Base-by-base conservation (phyloP, 1,140 invertebrate genomes). In the Hylaeus volcanicus region DNA sequence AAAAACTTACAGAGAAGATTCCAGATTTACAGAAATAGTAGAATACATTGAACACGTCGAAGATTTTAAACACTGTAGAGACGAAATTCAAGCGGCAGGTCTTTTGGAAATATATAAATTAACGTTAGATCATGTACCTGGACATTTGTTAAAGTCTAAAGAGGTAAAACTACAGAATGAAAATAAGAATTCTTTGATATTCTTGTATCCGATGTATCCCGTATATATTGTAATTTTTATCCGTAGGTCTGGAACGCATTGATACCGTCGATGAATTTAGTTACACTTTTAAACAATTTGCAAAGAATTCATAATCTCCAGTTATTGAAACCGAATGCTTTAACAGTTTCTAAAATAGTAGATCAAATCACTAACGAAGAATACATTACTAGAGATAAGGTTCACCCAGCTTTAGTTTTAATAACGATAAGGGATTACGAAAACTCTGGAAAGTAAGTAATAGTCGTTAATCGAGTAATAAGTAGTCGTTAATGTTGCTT, bases 81-180 rank as follows among this genome's bases (percentile, higher is more conserved):
- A 95, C 80, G 93, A 95, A 58, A 85, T 92, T 5, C 88, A 91
- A 37, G 95, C 94, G 1, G 94, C 94, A 3, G 83, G 86, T 37
- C 90, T 96, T 53, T 91, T 95, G 2, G 92, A 94, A 80, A 86
- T 86, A 14, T 88, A 95, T 73, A 86, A 94, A 37, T 94, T 96
- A 45, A 92, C 92, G n/a, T 86, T 95, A 41, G 95, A 96, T 87
- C 95, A 96, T 90, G 93, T 96, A n/a, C 95, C 96, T 71, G 94
- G 94, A 6, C 94, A 94, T 81, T 90, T 96, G 14, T 90, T 96
- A 37, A 96, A 95, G 84, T 94, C 95, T n/a, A 92, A 94, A 85
- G 93, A 95, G 86, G 95, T 95, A 92, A 81, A 84, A 8, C 26
- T 45, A 1, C 39, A 64, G 1, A 26, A 3, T 53, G 8, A 58